Evolutionary conservation across 2,113 vertebrate species (phyloP).

Genomic region (Tinamus guttatus): DNA sequence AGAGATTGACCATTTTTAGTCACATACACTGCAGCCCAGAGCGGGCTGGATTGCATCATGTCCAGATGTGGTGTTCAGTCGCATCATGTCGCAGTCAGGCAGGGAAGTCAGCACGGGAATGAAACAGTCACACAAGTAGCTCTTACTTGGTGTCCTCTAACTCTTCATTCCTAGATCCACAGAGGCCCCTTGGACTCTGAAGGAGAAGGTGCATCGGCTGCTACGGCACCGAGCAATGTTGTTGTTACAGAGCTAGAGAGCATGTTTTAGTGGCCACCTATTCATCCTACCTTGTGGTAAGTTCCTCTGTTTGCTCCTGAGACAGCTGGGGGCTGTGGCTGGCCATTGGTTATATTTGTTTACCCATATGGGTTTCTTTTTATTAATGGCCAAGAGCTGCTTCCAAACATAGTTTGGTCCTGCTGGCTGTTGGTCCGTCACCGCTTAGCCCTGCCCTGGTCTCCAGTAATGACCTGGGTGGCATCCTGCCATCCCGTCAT

Average conservation of each 20-base stretch:
- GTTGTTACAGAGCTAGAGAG: background rate
- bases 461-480: background rate
- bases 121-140: background rate
- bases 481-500: background rate
- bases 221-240: background rate
- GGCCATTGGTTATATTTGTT: background rate
- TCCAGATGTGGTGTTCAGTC: too few relatives aligned
- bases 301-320: background rate
- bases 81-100: background rate
- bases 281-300: background rate
- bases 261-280: background rate
- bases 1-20: too few relatives aligned
- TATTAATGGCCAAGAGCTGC: background rate
- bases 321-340: background rate
- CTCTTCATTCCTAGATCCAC: background rate
- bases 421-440: background rate
- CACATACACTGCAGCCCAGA: too few relatives aligned
- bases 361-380: background rate
- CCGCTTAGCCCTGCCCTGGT: background rate
- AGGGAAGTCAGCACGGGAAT: accelerated
- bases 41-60: background rate
- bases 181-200: background rate
- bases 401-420: background rate
- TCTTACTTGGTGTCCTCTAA: background rate
- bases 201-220: background rate